These are phyloP conservation scores for Andrena camellia DNA, from an alignment of 2,888 invertebrate species.

Conservation along the genomic window DNA sequence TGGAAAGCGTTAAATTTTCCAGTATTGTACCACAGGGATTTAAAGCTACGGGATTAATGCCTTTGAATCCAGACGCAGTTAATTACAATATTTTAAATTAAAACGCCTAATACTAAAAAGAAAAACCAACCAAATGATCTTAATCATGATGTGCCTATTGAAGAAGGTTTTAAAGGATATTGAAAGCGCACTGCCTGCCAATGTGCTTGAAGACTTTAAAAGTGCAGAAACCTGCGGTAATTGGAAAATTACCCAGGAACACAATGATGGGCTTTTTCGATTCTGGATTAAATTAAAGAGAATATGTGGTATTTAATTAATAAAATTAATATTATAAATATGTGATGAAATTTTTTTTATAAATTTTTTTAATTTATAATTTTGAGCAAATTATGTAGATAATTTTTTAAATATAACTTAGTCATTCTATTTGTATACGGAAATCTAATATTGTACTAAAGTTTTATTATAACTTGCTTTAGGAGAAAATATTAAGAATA, in stretches of 20 bases:
- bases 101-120: neutral
- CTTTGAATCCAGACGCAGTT: neutral
- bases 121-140: neutral
- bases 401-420: too few relatives aligned
- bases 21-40: neutral
- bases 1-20: too few relatives aligned
- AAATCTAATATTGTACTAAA: too few relatives aligned
- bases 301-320: neutral
- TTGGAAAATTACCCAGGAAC: neutral
- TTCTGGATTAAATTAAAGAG: neutral
- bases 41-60: neutral
- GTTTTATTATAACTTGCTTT: too few relatives aligned
- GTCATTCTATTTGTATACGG: too few relatives aligned
- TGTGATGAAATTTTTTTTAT: neutral
- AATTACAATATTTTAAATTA: neutral
- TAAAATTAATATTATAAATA: neutral
- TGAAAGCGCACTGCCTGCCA: neutral
- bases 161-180: neutral
- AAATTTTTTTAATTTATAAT: neutral
- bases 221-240: neutral
- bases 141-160: too few relatives aligned
- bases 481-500: too few relatives aligned
- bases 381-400: too few relatives aligned
- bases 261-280: neutral
- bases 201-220: neutral